A percentile compares a stretch with the other conserved stretches of the same genome.
These are phyloP conservation scores for Ephestia elutella DNA, from an alignment of 1,140 invertebrate genomes.

Conservation along the genomic window DNA sequence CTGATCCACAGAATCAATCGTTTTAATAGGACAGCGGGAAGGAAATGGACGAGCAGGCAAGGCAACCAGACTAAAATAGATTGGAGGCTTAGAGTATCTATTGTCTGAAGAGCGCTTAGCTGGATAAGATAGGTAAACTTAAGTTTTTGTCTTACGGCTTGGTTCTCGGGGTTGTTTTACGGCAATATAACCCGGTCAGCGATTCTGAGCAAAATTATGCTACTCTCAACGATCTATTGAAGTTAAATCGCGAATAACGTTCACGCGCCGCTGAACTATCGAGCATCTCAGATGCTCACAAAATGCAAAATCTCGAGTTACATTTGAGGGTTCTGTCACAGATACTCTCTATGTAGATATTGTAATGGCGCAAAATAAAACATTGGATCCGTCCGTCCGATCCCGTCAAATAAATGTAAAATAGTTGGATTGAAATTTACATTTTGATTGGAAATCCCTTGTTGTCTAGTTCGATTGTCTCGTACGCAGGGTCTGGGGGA, in stretches of 20 bases:
- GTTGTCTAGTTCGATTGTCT: constrained; percentile 25
- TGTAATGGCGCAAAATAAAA: constrained; percentile 4
- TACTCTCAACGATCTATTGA: no score
- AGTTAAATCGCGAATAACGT: no score
- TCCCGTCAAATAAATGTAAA: constrained; percentile 34
- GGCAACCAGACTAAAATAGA: constrained; percentile 8
- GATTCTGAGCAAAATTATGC: neutral
- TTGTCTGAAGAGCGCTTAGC: neutral
- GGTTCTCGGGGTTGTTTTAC: no score
- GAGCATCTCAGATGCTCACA: no score
- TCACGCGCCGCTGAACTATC: no score
- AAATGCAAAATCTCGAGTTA: no score
- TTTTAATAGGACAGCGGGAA: neutral
- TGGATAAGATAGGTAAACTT: no score
- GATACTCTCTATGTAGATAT: neutral
- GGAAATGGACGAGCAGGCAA: constrained; percentile 1
- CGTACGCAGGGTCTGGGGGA: constrained; percentile 10
- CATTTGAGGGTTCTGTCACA: no score
- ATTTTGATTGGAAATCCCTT: constrained; percentile 54
- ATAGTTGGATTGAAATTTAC: constrained; percentile 39
- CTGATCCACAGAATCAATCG: neutral
- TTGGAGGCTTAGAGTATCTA: neutral
- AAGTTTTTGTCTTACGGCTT: no score
- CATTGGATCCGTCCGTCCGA: constrained; percentile 5
- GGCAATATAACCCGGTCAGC: no score